phyloP scores from a whole-genome alignment of 2,888 invertebrate species.

The Ischnus inquisitorius region DNA sequence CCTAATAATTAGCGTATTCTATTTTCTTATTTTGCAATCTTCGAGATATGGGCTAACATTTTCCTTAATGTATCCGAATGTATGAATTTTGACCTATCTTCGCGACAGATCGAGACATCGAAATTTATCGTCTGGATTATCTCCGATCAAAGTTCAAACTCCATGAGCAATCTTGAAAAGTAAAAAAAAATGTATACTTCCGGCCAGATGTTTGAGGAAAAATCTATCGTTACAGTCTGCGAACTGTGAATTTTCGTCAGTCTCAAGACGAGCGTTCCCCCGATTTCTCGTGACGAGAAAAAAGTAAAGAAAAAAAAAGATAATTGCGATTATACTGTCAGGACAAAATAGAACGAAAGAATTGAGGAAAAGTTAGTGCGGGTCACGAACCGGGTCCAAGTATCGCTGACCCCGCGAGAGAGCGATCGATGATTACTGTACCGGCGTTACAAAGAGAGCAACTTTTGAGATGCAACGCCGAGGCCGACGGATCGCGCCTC shows the following conservation, averaged over 20 bases:
- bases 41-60: too few species aligned
- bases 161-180: constrained; percentile 33
- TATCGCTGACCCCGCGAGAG: constrained; percentile 74
- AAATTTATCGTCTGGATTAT: constrained; percentile 50
- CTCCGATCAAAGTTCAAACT: constrained; percentile 39
- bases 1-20: too few species aligned
- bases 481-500: constrained; percentile 10
- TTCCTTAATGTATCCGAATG: too few species aligned
- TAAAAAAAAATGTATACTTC: too few species aligned
- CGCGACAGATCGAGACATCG: constrained; percentile 19
- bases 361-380: background rate
- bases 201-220: constrained; percentile 53
- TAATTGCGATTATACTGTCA: background rate
- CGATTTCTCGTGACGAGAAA: background rate
- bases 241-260: constrained; percentile 19
- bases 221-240: constrained; percentile 12
- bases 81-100: too few species aligned
- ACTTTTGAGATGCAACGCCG: background rate
- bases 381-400: constrained; percentile 68
- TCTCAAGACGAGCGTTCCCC: background rate
- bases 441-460: background rate
- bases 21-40: too few species aligned
- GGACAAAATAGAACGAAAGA: constrained; percentile 11
- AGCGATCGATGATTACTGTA: constrained; percentile 67
- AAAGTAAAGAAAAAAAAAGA: background rate